Percentiles rank a stretch among this genome's conserved stretches.
phyloP scores from a whole-genome alignment of 2,797 vertebrate genomes.

The Cryptoprocta ferox region DNA sequence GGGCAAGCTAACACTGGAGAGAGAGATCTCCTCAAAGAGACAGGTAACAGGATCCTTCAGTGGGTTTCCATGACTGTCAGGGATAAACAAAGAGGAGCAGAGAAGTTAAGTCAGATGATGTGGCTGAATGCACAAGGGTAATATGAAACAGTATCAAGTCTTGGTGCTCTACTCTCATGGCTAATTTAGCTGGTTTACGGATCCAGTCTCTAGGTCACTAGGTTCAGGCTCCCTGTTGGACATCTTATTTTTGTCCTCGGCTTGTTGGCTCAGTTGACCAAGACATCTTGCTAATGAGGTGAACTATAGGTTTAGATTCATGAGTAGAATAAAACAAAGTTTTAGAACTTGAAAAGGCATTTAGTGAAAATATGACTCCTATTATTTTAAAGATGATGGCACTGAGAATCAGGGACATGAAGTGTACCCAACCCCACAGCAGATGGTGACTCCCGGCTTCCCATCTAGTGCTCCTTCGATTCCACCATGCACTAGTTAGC shows the following conservation, averaged over 20 bases:
- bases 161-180: not conserved
- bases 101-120: not conserved
- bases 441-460: not conserved
- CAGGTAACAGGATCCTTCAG: slow-evolving; percentile 37
- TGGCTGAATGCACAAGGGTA: not conserved
- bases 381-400: not conserved
- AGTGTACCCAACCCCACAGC: not conserved
- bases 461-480: not conserved
- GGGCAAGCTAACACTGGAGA: slow-evolving; percentile 50
- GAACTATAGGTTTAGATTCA: not conserved
- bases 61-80: slow-evolving; percentile 39
- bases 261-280: not conserved
- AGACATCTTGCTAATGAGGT: not conserved
- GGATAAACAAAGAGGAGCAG: slow-evolving; percentile 53
- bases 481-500: not conserved
- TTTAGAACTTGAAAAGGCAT: not conserved
- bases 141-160: not conserved
- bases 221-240: not conserved
- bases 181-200: not conserved
- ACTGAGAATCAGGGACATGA: not conserved
- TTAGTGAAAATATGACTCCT: not conserved
- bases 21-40: slow-evolving; percentile 16
- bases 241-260: not conserved
- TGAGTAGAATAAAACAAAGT: not conserved
- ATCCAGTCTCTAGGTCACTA: not conserved